phyloP scores from a whole-genome alignment of 2,797 vertebrate species.

The Rhabdomys pumilio region DNA sequence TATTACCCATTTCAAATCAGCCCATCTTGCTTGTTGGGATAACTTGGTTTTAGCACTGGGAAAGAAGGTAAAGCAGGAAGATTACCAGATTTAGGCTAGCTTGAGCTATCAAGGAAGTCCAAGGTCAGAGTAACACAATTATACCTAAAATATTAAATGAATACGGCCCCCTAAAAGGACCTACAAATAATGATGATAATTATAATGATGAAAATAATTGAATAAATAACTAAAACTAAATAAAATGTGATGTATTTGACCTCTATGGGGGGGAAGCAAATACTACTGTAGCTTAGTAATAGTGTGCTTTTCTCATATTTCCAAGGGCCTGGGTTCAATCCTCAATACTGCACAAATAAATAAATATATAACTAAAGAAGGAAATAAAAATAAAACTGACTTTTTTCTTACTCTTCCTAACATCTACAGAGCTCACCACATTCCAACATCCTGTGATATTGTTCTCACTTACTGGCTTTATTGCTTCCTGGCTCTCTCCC shows the following conservation, averaged over 20 bases:
- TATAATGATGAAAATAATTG: neutral
- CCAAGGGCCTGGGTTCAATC: neutral
- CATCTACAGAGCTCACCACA: neutral
- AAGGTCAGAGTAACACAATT: neutral
- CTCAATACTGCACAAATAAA: neutral
- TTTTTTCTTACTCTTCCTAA: neutral
- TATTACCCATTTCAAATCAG: slow-evolving; percentile 26
- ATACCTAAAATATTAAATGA: neutral
- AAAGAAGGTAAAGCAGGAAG: neutral
- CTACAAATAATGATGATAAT: neutral
- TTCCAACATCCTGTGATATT: neutral
- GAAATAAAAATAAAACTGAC: neutral
- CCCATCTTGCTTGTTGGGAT: neutral
- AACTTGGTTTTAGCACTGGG: neutral
- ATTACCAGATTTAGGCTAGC: neutral
- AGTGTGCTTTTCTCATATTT: neutral
- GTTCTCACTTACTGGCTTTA: neutral
- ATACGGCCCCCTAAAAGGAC: neutral
- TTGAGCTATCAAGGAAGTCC: neutral
- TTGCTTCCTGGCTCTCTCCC: neutral
- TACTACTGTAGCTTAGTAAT: neutral
- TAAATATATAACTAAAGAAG: neutral
- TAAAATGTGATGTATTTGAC: neutral
- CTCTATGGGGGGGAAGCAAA: too few relatives aligned
- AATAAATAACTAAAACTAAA: neutral